Evolutionary conservation across 2,888 invertebrate genomes (phyloP).

Genomic region (Epinotia brunnichana): DNA sequence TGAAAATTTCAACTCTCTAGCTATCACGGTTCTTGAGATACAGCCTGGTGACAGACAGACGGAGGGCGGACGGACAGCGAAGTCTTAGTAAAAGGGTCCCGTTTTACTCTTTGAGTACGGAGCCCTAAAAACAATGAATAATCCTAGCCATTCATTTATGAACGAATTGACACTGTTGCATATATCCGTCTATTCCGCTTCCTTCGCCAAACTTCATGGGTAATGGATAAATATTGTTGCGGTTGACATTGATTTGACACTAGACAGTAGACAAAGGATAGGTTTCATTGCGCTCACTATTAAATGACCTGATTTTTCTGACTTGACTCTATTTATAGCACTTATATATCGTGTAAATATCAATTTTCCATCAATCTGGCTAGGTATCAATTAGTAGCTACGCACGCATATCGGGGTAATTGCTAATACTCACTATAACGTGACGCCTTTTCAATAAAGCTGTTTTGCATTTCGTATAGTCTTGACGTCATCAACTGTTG

Average conservation of each 20-base stretch:
- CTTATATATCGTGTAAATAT: background rate
- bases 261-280: background rate
- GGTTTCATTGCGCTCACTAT: slow-evolving; percentile 2
- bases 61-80: too few relatives aligned
- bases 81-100: too few relatives aligned
- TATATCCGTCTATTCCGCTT: background rate
- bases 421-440: background rate
- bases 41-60: too few relatives aligned
- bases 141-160: too few relatives aligned
- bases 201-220: background rate
- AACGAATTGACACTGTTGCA: too few relatives aligned
- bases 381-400: background rate
- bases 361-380: background rate
- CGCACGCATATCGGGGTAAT: background rate
- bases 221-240: background rate
- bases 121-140: too few relatives aligned
- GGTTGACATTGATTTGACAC: too few relatives aligned
- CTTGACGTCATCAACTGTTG: slow-evolving; percentile 1
- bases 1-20: too few relatives aligned
- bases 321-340: slow-evolving; percentile 21
- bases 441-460: background rate
- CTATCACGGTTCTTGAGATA: too few relatives aligned
- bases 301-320: slow-evolving; percentile 22
- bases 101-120: too few relatives aligned
- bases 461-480: background rate